Conservation (phyloP, 2,797 vertebrate genomes). For the Tenualosa ilisha region DNA sequence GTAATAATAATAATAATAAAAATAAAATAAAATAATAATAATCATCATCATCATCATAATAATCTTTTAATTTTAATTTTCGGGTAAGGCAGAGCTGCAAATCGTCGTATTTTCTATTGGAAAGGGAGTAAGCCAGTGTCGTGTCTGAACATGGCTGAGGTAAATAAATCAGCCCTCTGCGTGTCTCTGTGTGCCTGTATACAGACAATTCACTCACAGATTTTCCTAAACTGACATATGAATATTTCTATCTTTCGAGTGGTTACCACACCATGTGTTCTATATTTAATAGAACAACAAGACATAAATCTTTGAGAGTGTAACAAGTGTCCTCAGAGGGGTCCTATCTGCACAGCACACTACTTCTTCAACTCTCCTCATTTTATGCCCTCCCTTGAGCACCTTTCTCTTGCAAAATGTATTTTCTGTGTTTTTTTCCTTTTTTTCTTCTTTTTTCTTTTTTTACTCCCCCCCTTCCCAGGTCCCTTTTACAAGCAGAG, state of each 20-base stretch:
- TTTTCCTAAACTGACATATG: slow-evolving; percentile 19
- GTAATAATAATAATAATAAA: no score
- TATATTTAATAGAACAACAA: slow-evolving; percentile 30
- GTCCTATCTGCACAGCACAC: background rate
- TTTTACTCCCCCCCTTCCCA: background rate
- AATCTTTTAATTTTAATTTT: background rate
- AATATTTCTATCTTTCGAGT: slow-evolving; percentile 4
- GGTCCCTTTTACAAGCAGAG: slow-evolving; percentile 32
- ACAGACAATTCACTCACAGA: background rate
- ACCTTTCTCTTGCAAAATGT: slow-evolving; percentile 16
- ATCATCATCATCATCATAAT: no score
- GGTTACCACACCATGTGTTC: background rate
- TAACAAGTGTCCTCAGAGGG: slow-evolving; percentile 11
- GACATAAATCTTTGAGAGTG: slow-evolving; percentile 7
- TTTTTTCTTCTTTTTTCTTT: background rate
- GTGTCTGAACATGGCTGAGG: background rate
- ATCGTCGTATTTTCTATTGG: slow-evolving; percentile 29
- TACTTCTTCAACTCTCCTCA: background rate
- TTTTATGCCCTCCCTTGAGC: slow-evolving; percentile 22
- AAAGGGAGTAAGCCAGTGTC: slow-evolving; percentile 22
- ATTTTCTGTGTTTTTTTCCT: background rate
- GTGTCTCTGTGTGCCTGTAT: slow-evolving; percentile 11
- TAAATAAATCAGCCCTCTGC: background rate
- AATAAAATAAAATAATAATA: no score
- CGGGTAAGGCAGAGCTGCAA: slow-evolving; percentile 35